These are phyloP conservation scores for Campoplex nolae DNA, from an alignment of 2,888 invertebrate genomes.

Conservation along the genomic window DNA sequence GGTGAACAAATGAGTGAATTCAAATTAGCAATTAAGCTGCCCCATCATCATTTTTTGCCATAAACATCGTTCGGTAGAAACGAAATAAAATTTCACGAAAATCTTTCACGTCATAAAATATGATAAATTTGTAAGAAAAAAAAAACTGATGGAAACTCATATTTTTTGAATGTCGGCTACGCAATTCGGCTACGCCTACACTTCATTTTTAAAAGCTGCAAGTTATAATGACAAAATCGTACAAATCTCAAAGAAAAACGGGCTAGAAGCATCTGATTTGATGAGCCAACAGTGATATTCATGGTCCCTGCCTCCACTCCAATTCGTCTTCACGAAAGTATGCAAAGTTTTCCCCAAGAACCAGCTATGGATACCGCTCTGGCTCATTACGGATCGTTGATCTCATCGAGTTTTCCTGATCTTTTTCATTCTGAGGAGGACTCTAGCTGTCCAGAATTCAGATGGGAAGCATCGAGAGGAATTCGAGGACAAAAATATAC, in stretches of 20 bases:
- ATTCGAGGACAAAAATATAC: slow-evolving; percentile 5
- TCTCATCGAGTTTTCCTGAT: slow-evolving; percentile 20
- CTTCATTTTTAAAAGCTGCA: too few species aligned
- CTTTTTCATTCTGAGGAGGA: slow-evolving; percentile 20
- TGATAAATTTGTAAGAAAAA: not conserved
- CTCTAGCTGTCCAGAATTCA: not conserved
- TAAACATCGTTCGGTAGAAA: not conserved
- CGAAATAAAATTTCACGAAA: not conserved
- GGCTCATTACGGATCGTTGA: slow-evolving; percentile 2
- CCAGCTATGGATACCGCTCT: not conserved
- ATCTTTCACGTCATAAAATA: too few species aligned
- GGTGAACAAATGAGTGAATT: not conserved
- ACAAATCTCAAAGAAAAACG: too few species aligned
- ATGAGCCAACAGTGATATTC: not conserved
- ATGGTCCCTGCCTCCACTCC: not conserved
- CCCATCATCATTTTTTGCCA: not conserved
- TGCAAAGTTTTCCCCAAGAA: not conserved
- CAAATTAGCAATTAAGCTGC: not conserved
- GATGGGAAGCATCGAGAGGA: slow-evolving; percentile 14
- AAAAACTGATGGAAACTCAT: too few species aligned
- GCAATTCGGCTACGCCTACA: too few species aligned
- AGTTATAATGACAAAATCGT: too few species aligned
- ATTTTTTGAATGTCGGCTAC: too few species aligned
- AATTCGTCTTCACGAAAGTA: not conserved
- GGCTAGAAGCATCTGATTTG: too few species aligned